Evolutionary conservation across 92 coral and sea anemone species (phyloP), one percentile per base, ranked within the genome.

Genomic region (Zoanthus solanderi): DNA sequence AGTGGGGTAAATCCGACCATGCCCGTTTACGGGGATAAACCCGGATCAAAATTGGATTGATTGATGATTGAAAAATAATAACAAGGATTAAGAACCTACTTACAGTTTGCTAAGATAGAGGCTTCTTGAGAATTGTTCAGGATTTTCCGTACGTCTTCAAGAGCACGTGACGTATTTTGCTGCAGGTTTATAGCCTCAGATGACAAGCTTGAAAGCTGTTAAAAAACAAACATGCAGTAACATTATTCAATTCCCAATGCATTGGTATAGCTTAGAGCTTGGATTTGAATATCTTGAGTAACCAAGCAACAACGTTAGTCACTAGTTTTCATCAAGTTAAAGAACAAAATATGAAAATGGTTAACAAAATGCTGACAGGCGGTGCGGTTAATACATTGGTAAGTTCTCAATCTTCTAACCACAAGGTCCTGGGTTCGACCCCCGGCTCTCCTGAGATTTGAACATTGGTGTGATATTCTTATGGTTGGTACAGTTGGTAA

Each of bases 111-210:
- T 69, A 90, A 78, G 79, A 81, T 81, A n/a, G 72, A 89, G 7
- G 92, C 92, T 66, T 72, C 65, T 29, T 84, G 91, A 7, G 98
- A 89, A 52, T 84, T 83, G 23, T 76, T 71, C 66, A 79, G 87
- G 78, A 95, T 87, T 47, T 78, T 82, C 72, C 78, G 90, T 37
- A 93, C 83, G 42, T 89, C 84, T 78, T 47, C 72, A 77, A 95
- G 76, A 48, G 90, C 93, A 74, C 46, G 71, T 23, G 94, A 89
- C 5, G 93, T 89, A 44, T 76, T 83, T 28, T 28, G 34, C 87
- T 76, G 87, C 66, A 93, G 84, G 17, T 46, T 28, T 28, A 57
- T 42, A 15, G 93, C 89, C 29, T 93, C 63, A 42, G 79, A 15
- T 4, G 92, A 84, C 54, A 93, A 67, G 29, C 58, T 58, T 11